Evolutionary conservation across 1,140 invertebrate species (phyloP), one percentile per base, ranked within the genome.

Genomic region (Camponotus floridanus): DNA sequence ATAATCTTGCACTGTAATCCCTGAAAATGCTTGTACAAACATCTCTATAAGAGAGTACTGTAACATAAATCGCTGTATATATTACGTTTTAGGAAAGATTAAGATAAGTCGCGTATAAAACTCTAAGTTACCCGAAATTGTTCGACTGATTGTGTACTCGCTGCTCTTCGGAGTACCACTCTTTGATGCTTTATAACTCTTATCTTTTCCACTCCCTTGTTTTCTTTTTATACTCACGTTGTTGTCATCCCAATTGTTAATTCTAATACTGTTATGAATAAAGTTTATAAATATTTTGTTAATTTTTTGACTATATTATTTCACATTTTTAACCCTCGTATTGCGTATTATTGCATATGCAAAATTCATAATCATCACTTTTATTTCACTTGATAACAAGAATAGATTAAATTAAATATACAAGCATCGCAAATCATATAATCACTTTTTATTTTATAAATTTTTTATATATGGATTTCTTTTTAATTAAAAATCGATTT

Each of bases 61-160:
- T 94, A 94, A 92, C 85, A 93, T 94, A 94, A 93, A 92, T 91
- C 90, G 90, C 88, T 95, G 94, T 95, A 94, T 89, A 90, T 91
- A 90, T 85, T 91, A 88, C 18, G 4, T 70, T 11, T 87, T 86
- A 83, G 71, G 73, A 51, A 4, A 51, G 48, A 18, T 62, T 88
- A 87, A 36, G 55, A 62, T 89, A 90, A 65, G 73, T 85, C 18
- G 48, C 70, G 55, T 80, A 42, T 31, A 76, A 76, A 73, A 70
- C 7, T 71, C 18, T 90, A 89, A 89, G 88, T 88, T 85, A 62
- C 51, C 33, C 36, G 13, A 68, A 42, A 76, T 86, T 87, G 86
- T 61, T 91, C 64, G 90, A 91, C 90, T 91, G 90, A 91, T 51
- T 51, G 48, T 15, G 67, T 36, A 64, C 13, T 83, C 62, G 33